Conservation (phyloP, 2,888 invertebrate species). For the Acronicta psi region DNA sequence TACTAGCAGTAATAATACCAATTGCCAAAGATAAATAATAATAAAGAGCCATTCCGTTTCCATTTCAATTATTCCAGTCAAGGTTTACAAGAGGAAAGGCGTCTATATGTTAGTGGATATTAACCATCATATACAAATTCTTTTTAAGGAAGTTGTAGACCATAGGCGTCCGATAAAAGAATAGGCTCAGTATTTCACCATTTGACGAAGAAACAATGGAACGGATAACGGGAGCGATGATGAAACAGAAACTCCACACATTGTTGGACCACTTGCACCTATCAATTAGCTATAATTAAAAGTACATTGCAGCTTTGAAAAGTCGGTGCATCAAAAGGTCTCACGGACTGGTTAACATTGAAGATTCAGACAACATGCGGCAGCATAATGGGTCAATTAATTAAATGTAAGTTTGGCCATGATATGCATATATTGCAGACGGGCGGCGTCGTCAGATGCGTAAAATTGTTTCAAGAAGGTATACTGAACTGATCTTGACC, state of each 20-base stretch:
- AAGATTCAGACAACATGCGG: constrained; percentile 32
- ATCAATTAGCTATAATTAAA: constrained; percentile 70
- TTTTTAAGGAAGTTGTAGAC: constrained; percentile 61
- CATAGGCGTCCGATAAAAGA: constrained; percentile 64
- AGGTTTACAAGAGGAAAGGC: too few species aligned
- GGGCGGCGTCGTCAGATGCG: constrained; percentile 28
- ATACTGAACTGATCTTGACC: constrained; percentile 53
- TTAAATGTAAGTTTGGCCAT: constrained; percentile 44
- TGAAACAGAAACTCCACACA: constrained; percentile 68
- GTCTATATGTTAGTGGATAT: constrained; percentile 28
- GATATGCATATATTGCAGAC: constrained; percentile 39
- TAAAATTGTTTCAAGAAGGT: constrained; percentile 53
- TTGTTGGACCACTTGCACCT: constrained; percentile 59
- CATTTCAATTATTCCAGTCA: too few species aligned
- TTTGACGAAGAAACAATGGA: constrained; percentile 68
- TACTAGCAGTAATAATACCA: neutral
- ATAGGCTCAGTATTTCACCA: constrained; percentile 66
- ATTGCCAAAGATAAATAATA: neutral
- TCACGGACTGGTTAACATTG: constrained; percentile 55
- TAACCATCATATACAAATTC: constrained; percentile 50
- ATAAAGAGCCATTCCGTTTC: too few species aligned
- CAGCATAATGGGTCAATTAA: constrained; percentile 57
- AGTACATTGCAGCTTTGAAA: constrained; percentile 57
- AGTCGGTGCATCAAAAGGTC: constrained; percentile 39
- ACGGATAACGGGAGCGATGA: constrained; percentile 62